These are phyloP conservation scores for Hippopotamyrus pictus DNA, from an alignment of 2,797 vertebrate species.

Conservation along the genomic window DNA sequence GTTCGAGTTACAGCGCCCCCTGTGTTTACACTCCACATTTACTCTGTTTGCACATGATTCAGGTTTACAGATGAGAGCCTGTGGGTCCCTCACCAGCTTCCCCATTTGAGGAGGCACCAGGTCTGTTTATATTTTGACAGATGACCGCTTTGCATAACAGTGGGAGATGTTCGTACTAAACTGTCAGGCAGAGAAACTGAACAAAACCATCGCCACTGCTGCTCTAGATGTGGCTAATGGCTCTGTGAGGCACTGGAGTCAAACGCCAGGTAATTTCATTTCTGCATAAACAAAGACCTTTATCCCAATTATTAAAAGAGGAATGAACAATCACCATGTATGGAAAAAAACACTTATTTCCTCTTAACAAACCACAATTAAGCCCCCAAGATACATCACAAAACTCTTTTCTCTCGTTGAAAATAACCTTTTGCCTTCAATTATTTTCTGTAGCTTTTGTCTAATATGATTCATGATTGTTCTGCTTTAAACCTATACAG, in stretches of 20 bases:
- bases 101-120: background rate
- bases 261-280: background rate
- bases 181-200: background rate
- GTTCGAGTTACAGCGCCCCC: background rate
- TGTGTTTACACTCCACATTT: background rate
- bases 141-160: background rate
- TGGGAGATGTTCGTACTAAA: background rate
- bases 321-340: conserved; percentile 3
- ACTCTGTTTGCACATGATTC: background rate
- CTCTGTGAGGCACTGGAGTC: background rate
- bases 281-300: background rate
- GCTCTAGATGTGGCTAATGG: background rate
- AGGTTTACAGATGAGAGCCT: background rate
- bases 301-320: conserved; percentile 11
- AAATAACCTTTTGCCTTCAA: conserved; percentile 28
- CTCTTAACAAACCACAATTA: conserved; percentile 16
- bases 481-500: conserved; percentile 24
- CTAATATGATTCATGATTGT: conserved; percentile 36
- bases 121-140: background rate
- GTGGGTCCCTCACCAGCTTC: background rate
- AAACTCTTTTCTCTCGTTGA: conserved; percentile 1
- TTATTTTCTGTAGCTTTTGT: conserved; percentile 27
- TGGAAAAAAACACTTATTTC: background rate
- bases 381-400: conserved; percentile 9
- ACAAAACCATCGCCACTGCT: background rate